Conservation (phyloP, 2,888 invertebrate genomes). For the Augochlorella aurata region DNA sequence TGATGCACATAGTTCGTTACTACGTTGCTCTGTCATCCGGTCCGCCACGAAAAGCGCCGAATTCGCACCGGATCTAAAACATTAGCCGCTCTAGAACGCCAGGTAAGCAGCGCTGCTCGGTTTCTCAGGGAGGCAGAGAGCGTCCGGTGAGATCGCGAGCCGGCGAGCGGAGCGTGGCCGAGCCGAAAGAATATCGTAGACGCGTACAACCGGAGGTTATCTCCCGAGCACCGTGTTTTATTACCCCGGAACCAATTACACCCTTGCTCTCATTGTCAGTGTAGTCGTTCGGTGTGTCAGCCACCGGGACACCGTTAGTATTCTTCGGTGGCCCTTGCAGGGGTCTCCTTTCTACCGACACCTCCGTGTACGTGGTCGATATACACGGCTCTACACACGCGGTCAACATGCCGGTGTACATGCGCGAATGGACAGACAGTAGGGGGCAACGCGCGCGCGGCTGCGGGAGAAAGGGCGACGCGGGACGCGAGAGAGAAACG, state of each 20-base stretch:
- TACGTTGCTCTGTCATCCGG: no score
- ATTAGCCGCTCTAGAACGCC: no score
- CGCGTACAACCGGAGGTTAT: conserved; percentile 37
- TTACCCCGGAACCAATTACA: conserved; percentile 61
- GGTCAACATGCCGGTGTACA: conserved; percentile 56
- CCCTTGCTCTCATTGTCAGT: conserved; percentile 56
- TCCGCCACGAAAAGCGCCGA: no score
- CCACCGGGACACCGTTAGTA: conserved; percentile 53
- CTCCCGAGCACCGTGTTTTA: conserved; percentile 46
- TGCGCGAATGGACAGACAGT: conserved; percentile 48
- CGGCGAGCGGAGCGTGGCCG: background rate
- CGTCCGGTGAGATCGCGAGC: no score
- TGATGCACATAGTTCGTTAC: no score
- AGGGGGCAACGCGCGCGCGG: conserved; percentile 3
- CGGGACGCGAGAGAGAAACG: background rate
- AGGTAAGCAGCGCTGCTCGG: background rate
- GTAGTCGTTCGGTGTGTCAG: conserved; percentile 42
- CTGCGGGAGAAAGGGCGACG: background rate
- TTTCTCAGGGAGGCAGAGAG: no score
- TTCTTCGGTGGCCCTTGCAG: conserved; percentile 53
- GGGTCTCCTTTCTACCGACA: conserved; percentile 59
- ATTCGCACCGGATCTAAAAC: no score
- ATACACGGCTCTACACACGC: conserved; percentile 56
- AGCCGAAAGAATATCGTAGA: conserved; percentile 36
- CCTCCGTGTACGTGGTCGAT: conserved; percentile 59